Percentiles rank a stretch among this genome's conserved stretches.
Conservation (phyloP, 2,113 vertebrate genomes). For the Oenanthe oenanthe region DNA sequence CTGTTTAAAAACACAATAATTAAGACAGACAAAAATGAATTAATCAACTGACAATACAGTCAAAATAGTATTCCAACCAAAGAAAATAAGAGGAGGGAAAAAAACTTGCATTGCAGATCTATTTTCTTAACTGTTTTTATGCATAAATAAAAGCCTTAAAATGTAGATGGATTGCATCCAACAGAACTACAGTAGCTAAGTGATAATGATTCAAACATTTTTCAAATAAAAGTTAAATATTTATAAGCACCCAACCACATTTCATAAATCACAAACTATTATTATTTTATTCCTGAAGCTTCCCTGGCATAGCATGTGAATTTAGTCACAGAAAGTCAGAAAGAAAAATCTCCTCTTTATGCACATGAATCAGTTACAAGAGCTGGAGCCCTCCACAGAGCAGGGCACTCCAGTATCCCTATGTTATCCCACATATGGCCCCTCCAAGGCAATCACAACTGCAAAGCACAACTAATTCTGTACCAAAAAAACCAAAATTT, state of each 20-base stretch:
- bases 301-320: conserved; percentile 76
- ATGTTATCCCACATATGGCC: conserved; percentile 63
- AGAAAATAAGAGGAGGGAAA: conserved; percentile 62
- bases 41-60: conserved; percentile 77
- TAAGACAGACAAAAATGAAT: conserved; percentile 79
- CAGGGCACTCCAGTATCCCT: conserved; percentile 60
- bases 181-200: conserved; percentile 83
- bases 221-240: conserved; percentile 89
- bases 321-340: conserved; percentile 75
- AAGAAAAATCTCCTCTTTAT: conserved; percentile 73
- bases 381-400: conserved; percentile 69
- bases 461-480: conserved; percentile 55
- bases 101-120: conserved; percentile 70
- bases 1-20: conserved; percentile 79
- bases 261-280: conserved; percentile 86
- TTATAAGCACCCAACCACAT: conserved; percentile 85
- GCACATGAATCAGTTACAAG: conserved; percentile 76
- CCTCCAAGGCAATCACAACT: conserved; percentile 62
- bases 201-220: conserved; percentile 87
- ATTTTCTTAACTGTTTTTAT: conserved; percentile 77
- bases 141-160: conserved; percentile 83
- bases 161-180: conserved; percentile 82
- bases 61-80: conserved; percentile 68
- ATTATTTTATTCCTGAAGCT: conserved; percentile 85
- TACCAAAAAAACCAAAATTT: conserved; percentile 71